These are phyloP conservation scores for Leptoclinus maculatus DNA, from an alignment of 2,797 vertebrate species.

Conservation along the genomic window DNA sequence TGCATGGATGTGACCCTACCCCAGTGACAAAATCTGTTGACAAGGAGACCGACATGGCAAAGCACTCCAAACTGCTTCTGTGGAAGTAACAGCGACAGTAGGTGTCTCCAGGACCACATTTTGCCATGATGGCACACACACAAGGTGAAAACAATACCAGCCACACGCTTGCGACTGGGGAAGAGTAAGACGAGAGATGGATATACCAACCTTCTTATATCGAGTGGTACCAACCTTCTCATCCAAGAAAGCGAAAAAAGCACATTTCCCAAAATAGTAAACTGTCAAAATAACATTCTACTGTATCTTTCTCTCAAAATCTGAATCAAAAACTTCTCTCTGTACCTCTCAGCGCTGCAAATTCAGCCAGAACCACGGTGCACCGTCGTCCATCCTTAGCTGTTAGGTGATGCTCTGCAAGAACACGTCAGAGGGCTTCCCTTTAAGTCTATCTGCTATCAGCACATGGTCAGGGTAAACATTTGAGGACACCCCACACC, in stretches of 20 bases:
- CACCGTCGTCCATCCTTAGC: neutral
- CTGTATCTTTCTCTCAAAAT: neutral
- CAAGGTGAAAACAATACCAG: no score
- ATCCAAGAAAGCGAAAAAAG: neutral
- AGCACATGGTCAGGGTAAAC: conserved; percentile 73
- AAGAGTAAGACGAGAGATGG: no score
- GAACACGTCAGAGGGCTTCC: conserved; percentile 53
- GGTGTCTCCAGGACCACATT: no score
- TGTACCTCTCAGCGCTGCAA: neutral
- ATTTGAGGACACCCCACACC: conserved; percentile 48
- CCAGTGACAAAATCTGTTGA: no score
- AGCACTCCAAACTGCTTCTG: no score
- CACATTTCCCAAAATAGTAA: neutral
- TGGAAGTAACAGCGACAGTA: no score
- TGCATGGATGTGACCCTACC: no score
- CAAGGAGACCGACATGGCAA: no score
- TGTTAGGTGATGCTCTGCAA: neutral
- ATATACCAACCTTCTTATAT: no score
- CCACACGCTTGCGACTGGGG: no score
- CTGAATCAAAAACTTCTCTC: neutral
- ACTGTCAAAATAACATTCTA: neutral
- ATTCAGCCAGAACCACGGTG: neutral
- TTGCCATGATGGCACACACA: no score
- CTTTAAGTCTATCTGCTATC: conserved; percentile 68
- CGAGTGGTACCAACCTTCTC: neutral